A percentile compares a stretch with the other conserved stretches of the same genome.
These are phyloP conservation scores for Bombus superbus DNA, from an alignment of 1,140 invertebrate species.

Conservation along the genomic window DNA sequence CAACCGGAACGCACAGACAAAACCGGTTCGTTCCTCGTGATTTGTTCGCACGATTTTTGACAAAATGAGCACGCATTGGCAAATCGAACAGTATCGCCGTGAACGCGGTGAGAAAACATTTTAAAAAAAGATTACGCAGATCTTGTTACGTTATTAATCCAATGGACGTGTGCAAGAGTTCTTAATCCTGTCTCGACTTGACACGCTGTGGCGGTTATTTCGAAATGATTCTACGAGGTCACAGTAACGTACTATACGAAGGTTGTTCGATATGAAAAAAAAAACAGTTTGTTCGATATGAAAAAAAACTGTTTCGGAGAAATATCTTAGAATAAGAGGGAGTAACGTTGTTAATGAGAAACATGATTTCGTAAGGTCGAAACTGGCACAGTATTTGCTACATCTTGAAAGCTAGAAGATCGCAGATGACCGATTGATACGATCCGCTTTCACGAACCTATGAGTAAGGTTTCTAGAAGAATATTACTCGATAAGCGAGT, in stretches of 20 bases:
- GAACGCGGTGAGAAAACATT: constrained; percentile 13
- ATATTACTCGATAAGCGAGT: no score
- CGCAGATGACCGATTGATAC: not conserved
- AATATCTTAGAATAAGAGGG: not conserved
- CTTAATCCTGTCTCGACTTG: constrained; percentile 16
- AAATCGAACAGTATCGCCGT: constrained; percentile 11
- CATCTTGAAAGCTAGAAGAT: not conserved
- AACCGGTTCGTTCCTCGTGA: constrained; percentile 74
- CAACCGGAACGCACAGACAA: constrained; percentile 68
- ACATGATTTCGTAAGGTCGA: not conserved
- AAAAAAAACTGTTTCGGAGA: not conserved
- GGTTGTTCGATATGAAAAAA: not conserved
- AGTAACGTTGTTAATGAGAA: not conserved
- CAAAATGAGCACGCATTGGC: constrained; percentile 18
- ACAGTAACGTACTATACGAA: no score
- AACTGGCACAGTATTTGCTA: not conserved
- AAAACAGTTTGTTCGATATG: not conserved
- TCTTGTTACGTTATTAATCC: not conserved
- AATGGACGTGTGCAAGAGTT: not conserved
- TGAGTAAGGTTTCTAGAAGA: not conserved
- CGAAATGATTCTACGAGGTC: not conserved
- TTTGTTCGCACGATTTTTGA: constrained; percentile 39
- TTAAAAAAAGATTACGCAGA: not conserved
- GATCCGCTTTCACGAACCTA: not conserved
- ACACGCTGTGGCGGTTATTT: not conserved